Evolutionary conservation across 1,140 invertebrate genomes (phyloP), one percentile per base, ranked within the genome.

Genomic region (Dinothrombium tinctorium): DNA sequence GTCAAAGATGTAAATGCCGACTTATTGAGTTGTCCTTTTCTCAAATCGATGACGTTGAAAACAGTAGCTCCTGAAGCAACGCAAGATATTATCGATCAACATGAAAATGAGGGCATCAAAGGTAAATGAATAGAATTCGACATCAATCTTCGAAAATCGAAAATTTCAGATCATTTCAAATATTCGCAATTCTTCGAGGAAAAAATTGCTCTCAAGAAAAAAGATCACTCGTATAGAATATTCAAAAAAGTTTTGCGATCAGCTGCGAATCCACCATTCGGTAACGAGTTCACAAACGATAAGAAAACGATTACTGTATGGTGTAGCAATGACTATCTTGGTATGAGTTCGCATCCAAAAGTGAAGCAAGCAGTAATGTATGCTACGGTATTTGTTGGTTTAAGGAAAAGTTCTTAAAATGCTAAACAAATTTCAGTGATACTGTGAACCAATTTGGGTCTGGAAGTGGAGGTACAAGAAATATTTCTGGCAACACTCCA

Each of bases 291-390:
- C 52, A 71, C 71, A 0, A 70, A 68, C 53, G 41, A 36, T 15
- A 69, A 71, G 4, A 69, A 77, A 49, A 72, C 77, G 6, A 83
- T 95, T 33, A 89, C 79, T 4, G 86, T 96, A 20, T 96, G 89
- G 89, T 96, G 90, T 60, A 87, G 84, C 26, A 98, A 98, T 62
- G 90, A 96, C 59, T 96, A 96, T 58, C 64, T 96, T 9, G 90
- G 89, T 8, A 83, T 90, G 69, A 89, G 80, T 5, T 73, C 78
- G 53, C 87, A 95, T 65, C 83, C 82, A 0, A 59, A 63, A 39
- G 87, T 95, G 0, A 76, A 75, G 41, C 56, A 70, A 38, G 79
- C 84, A 22, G 82, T 89, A 0, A 64, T 61, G 69, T 72, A 60
- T 60, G 54, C 47, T 15, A 8, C 12, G n/a, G n/a, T n/a, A n/a